These are phyloP conservation scores for Xylocampa areola DNA, from an alignment of 2,888 invertebrate genomes.

Conservation along the genomic window DNA sequence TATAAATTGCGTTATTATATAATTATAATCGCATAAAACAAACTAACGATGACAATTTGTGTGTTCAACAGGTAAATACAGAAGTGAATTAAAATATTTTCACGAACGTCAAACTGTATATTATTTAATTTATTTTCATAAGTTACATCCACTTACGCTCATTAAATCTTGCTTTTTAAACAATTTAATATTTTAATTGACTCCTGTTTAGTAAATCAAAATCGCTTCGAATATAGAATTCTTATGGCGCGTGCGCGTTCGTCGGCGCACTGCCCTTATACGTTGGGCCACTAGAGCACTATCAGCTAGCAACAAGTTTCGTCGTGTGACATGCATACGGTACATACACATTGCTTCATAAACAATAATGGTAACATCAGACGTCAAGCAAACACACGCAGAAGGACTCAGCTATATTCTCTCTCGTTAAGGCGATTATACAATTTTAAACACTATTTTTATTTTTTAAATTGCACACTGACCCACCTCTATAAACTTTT, in stretches of 20 bases:
- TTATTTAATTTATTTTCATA: slow-evolving; percentile 43
- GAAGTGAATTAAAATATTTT: slow-evolving; percentile 53
- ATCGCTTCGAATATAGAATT: slow-evolving; percentile 22
- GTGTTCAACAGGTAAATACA: slow-evolving; percentile 30
- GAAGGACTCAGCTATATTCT: slow-evolving; percentile 87
- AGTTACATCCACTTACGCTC: slow-evolving; percentile 37
- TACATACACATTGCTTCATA: slow-evolving; percentile 70
- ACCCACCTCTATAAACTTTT: slow-evolving; percentile 89
- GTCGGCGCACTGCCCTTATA: slow-evolving; percentile 33
- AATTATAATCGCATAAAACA: slow-evolving; percentile 39
- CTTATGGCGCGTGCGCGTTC: slow-evolving; percentile 16
- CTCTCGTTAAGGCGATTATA: slow-evolving; percentile 89
- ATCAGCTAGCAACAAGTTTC: slow-evolving; percentile 67
- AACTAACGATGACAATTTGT: slow-evolving; percentile 44
- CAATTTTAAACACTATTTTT: slow-evolving; percentile 83
- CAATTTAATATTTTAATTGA: slow-evolving; percentile 51
- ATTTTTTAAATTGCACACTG: slow-evolving; percentile 86
- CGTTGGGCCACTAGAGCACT: slow-evolving; percentile 44
- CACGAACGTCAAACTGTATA: slow-evolving; percentile 12
- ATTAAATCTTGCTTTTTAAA: slow-evolving; percentile 27
- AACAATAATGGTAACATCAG: slow-evolving; percentile 73
- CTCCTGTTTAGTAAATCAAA: slow-evolving; percentile 33
- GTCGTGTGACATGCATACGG: slow-evolving; percentile 66
- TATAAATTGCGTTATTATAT: slow-evolving; percentile 36
- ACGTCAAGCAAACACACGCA: slow-evolving; percentile 83